Evolutionary conservation across 1,140 invertebrate genomes (phyloP).

Genomic region (Drosophila carrolli): DNA sequence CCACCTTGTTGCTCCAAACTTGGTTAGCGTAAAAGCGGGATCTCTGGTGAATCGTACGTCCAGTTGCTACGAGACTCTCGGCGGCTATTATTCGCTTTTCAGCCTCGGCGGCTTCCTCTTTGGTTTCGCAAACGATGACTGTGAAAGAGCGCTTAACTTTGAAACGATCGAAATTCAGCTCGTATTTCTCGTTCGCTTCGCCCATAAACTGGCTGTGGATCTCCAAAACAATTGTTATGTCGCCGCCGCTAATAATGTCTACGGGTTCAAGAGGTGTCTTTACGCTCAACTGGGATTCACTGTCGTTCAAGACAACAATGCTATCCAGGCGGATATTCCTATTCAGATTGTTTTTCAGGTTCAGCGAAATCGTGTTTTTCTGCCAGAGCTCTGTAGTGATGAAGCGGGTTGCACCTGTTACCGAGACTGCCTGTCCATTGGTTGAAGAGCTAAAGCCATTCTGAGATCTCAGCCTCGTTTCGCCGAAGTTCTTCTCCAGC

Average conservation of each 20-base stretch:
- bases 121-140: conserved; percentile 36
- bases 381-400: conserved; percentile 81
- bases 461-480: conserved; percentile 6
- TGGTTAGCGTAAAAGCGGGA: conserved; percentile 66
- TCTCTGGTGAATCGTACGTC: conserved; percentile 37
- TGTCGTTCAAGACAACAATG: conserved; percentile 70
- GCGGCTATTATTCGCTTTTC: conserved; percentile 39
- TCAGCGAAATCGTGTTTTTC: conserved; percentile 68
- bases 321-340: conserved; percentile 59
- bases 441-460: neutral
- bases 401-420: conserved; percentile 83
- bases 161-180: conserved; percentile 87
- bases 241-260: neutral
- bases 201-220: conserved; percentile 86
- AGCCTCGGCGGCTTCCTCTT: conserved; percentile 14
- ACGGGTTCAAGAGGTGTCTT: conserved; percentile 21
- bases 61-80: conserved; percentile 15
- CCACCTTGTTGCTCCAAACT: conserved; percentile 65
- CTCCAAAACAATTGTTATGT: conserved; percentile 37
- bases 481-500: conserved; percentile 60
- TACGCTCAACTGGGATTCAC: conserved; percentile 72
- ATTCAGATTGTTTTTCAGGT: conserved; percentile 81
- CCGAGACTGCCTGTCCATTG: conserved; percentile 79
- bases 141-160: conserved; percentile 36
- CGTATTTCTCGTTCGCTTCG: conserved; percentile 86